phyloP scores from a whole-genome alignment of 2,888 invertebrate species.

The Poecilus cupreus region DNA sequence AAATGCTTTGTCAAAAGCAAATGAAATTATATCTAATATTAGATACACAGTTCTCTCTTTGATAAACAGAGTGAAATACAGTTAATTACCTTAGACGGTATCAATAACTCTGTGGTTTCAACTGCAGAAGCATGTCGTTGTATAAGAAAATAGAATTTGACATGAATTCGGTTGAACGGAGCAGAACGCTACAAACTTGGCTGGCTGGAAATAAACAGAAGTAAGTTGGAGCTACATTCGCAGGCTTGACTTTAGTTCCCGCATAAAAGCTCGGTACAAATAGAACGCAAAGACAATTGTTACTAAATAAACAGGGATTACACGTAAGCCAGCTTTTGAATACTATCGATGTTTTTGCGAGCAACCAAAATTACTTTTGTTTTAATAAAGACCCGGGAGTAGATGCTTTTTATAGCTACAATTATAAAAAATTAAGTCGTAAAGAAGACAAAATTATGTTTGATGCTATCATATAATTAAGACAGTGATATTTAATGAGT shows the following conservation, averaged over 20 bases:
- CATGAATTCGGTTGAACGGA: background rate
- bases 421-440: conserved; percentile 24
- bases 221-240: background rate
- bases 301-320: conserved; percentile 19
- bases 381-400: background rate
- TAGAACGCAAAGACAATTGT: conserved; percentile 11
- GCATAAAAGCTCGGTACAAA: background rate
- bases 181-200: background rate
- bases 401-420: background rate
- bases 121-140: background rate
- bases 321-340: background rate
- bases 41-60: background rate
- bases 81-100: background rate
- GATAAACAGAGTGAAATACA: background rate
- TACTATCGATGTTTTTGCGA: background rate
- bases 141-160: background rate
- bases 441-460: conserved; percentile 26
- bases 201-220: conserved; percentile 5
- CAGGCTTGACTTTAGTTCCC: background rate
- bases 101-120: background rate
- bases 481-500: conserved; percentile 29
- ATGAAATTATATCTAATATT: background rate
- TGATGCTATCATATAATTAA: conserved; percentile 35
- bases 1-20: conserved; percentile 5
- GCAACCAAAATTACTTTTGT: background rate